A percentile compares a stretch with the other conserved stretches of the same genome.
phyloP scores from a whole-genome alignment of 2,888 invertebrate genomes.

The Cremastobaeus sp. region DNA sequence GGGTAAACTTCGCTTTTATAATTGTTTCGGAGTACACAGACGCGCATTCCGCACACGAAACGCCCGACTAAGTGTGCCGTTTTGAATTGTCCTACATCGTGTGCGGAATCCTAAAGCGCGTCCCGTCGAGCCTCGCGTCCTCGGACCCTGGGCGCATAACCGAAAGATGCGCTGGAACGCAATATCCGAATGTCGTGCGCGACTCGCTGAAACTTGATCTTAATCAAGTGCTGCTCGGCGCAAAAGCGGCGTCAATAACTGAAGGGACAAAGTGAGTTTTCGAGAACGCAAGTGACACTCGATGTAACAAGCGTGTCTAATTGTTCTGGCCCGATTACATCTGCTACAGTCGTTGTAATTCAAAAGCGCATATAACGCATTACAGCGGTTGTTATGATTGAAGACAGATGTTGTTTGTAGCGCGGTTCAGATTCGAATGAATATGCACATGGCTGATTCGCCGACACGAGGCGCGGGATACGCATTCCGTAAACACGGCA shows the following conservation, averaged over 20 bases:
- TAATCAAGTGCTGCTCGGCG: conserved; percentile 3
- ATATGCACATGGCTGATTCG: conserved; percentile 58
- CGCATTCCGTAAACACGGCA: conserved; percentile 45
- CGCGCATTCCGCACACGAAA: too few species aligned
- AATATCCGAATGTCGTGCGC: too few species aligned
- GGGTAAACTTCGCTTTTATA: too few species aligned
- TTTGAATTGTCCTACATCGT: too few species aligned
- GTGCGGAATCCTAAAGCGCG: too few species aligned
- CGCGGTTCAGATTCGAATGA: conserved; percentile 43
- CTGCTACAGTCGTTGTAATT: conserved; percentile 46
- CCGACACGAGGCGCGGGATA: conserved; percentile 50
- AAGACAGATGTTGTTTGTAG: conserved; percentile 52
- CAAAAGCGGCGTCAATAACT: conserved; percentile 22
- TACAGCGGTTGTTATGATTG: conserved; percentile 43
- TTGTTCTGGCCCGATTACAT: conserved; percentile 39
- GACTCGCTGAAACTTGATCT: conserved; percentile 7
- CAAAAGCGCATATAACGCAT: conserved; percentile 48
- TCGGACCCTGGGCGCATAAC: too few species aligned
- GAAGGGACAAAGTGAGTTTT: conserved; percentile 20
- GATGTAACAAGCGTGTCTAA: conserved; percentile 46
- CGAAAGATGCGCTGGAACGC: too few species aligned
- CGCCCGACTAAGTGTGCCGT: too few species aligned
- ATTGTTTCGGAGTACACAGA: too few species aligned
- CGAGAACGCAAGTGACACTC: conserved; percentile 37
- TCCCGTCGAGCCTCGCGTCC: too few species aligned